Evolutionary conservation across 2,888 invertebrate species (phyloP).

Genomic region (Ctenicera cuprea): DNA sequence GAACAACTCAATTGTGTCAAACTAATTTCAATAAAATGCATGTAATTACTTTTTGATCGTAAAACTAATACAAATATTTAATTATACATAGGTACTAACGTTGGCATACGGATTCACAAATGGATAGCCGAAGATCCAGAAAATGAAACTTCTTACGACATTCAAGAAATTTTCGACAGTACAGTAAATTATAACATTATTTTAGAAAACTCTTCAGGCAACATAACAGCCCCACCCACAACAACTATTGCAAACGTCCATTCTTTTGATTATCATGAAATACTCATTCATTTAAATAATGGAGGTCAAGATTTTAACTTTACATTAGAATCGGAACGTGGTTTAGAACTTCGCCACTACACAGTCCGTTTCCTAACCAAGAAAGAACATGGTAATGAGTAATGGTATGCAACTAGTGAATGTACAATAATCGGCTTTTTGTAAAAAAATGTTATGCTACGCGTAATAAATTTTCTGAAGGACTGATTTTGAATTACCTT

Average conservation of each 20-base stretch:
- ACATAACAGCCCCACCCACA: constrained; percentile 60
- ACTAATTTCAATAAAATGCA: too few relatives aligned
- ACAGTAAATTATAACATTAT: constrained; percentile 18
- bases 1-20: too few relatives aligned
- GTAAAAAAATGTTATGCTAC: constrained; percentile 12
- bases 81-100: constrained; percentile 41
- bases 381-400: neutral
- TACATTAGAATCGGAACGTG: constrained; percentile 72
- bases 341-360: constrained; percentile 71
- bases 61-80: neutral
- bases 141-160: constrained; percentile 12
- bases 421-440: constrained; percentile 13
- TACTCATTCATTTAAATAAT: constrained; percentile 9
- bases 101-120: constrained; percentile 48
- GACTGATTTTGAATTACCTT: constrained; percentile 31
- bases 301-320: constrained; percentile 53
- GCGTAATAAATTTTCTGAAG: constrained; percentile 36
- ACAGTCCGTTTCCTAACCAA: neutral
- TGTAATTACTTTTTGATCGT: too few relatives aligned
- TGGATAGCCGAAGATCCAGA: constrained; percentile 40
- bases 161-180: constrained; percentile 19
- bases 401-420: constrained; percentile 21
- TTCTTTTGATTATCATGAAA: constrained; percentile 64
- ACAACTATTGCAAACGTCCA: constrained; percentile 68
- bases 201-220: neutral